Base-by-base conservation (phyloP, 2,888 invertebrate species). In the Drosophila falleni region DNA sequence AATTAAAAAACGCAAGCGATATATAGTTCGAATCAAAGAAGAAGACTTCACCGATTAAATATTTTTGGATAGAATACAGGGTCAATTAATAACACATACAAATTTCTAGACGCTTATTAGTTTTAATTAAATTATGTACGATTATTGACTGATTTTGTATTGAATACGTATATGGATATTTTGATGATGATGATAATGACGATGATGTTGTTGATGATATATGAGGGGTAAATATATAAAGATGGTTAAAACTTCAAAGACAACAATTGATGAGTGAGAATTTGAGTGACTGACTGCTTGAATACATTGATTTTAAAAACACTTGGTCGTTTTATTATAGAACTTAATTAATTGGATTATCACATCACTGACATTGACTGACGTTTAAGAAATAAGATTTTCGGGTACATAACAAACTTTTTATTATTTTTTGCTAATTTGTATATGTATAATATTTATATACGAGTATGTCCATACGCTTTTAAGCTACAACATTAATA, bases 241-340 rank as follows among this genome's bases (percentile, higher is more conserved):
- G 83, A 84, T 89, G 89, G 84, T 87, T 83, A 62, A 89, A 85
- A 85, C 84, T 85, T 85, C 84, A 85, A 85, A 85, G 84, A 89
- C 84, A 89, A 85, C 84, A 85, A 85, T 83, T 81, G 84, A 85
- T 85, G 84, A 85, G 84, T 85, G 89, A 79, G 76, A 83, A 78
- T 74, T 78, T 76, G 79, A 68, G 69, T 87, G 89, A 81, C 86
- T 80, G 88, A 82, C 76, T 80, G 78, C 61, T 73, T 67, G 73
- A 54, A 58, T 50, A 80, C 64, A 68, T 64, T 73, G 23, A 68
- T 69, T 70, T 65, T 35, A 47, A 54, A 65, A 65, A 60, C 70
- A 70, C 49, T 74, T 71, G 71, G 54, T 50, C 53, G 15, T 55
- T 54, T 53, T 26, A 47, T 68, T 46, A 47, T 51, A 71, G 10